Conservation (phyloP, 1,140 invertebrate genomes). For the Psilanteris sp. region DNA sequence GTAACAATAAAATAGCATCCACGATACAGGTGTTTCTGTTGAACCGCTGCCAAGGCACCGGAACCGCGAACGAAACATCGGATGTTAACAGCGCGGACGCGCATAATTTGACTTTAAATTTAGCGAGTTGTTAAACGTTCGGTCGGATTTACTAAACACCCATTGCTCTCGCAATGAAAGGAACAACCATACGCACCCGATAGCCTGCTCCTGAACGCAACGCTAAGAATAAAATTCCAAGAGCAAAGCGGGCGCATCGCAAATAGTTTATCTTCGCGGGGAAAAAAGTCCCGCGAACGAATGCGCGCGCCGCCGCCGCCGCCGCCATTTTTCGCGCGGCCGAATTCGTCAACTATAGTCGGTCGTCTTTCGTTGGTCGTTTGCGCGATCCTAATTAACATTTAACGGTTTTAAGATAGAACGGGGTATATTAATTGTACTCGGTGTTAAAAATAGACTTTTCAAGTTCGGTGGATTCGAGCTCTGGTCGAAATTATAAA, state of each 20-base stretch:
- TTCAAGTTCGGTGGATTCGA: no score
- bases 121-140: conserved; percentile 56
- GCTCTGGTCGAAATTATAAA: no score
- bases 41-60: conserved; percentile 49
- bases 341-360: no score
- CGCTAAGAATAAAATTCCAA: conserved; percentile 69
- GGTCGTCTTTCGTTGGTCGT: no score
- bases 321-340: no score
- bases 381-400: no score
- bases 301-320: no score
- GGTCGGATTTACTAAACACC: conserved; percentile 59
- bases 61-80: conserved; percentile 45
- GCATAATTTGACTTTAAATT: conserved; percentile 68
- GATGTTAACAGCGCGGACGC: conserved; percentile 38
- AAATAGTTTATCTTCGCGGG: conserved; percentile 46
- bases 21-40: conserved; percentile 52
- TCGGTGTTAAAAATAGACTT: no score
- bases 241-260: conserved; percentile 43
- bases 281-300: no score
- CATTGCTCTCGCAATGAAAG: conserved; percentile 26
- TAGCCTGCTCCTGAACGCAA: conserved; percentile 51
- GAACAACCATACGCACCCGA: conserved; percentile 34
- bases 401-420: no score
- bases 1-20: conserved; percentile 46
- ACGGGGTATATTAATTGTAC: no score